Evolutionary conservation across 2,888 invertebrate genomes (phyloP).

Genomic region (Nemoura dubitans): DNA sequence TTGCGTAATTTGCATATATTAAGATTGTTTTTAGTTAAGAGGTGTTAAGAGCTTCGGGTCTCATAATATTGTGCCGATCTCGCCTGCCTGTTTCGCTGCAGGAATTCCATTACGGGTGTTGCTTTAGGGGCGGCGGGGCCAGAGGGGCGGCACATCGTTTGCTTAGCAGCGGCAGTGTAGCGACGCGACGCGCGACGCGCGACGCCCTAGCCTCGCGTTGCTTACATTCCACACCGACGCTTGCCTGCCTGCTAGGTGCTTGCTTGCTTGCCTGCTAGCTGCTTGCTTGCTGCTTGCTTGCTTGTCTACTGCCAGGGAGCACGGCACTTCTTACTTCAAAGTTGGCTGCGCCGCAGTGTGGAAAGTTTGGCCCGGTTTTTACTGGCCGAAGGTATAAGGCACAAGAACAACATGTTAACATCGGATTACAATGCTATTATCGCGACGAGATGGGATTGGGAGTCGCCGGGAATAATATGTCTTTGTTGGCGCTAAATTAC

Average conservation of each 20-base stretch:
- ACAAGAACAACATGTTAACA: constrained; percentile 7
- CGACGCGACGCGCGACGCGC: neutral
- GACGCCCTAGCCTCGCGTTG: too few species aligned
- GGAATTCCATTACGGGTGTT: constrained; percentile 15
- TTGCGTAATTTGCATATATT: constrained; percentile 26
- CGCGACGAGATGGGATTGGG: neutral
- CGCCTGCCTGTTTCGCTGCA: neutral
- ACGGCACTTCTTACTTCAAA: neutral
- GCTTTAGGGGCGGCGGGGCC: neutral
- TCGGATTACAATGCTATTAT: neutral
- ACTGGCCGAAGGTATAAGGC: neutral
- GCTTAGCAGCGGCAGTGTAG: constrained; percentile 14
- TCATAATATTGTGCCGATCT: constrained; percentile 8
- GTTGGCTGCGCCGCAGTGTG: neutral
- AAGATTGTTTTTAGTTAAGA: constrained; percentile 14
- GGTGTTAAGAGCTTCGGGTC: constrained; percentile 17
- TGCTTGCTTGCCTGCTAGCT: neutral
- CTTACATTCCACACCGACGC: constrained; percentile 9
- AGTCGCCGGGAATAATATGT: neutral
- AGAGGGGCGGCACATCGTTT: neutral
- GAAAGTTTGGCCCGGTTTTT: neutral
- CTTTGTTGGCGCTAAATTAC: neutral
- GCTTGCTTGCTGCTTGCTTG: neutral
- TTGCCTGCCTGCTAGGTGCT: neutral
- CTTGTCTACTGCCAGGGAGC: neutral